phyloP scores from a whole-genome alignment of 2,888 invertebrate genomes.

The Cantharis nigra region DNA sequence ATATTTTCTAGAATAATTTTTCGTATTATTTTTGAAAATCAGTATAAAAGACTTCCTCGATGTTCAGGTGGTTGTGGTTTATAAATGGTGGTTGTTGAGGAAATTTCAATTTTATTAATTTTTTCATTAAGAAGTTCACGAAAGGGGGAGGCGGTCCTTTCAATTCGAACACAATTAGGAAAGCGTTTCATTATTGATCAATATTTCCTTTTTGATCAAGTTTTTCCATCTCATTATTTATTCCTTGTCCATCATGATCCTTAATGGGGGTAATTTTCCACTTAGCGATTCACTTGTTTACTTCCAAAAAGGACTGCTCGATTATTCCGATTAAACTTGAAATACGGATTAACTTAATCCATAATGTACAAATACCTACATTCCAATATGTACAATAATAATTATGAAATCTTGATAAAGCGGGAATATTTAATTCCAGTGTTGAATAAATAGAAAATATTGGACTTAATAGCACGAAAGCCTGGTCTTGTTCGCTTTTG shows the following conservation, averaged over 20 bases:
- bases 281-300: background rate
- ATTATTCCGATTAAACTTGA: background rate
- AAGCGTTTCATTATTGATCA: background rate
- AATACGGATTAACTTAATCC: background rate
- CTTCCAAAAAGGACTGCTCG: background rate
- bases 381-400: background rate
- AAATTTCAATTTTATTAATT: background rate
- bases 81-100: too few relatives aligned
- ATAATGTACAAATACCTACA: background rate
- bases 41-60: too few relatives aligned
- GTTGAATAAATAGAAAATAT: background rate
- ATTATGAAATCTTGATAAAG: background rate
- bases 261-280: background rate
- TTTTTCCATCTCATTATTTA: background rate
- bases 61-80: too few relatives aligned
- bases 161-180: background rate
- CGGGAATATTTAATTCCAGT: background rate
- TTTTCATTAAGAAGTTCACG: background rate
- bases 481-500: background rate
- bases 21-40: too few relatives aligned
- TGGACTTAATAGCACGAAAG: background rate
- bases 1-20: too few relatives aligned
- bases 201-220: background rate
- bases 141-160: background rate
- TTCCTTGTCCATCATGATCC: background rate